Evolutionary conservation across 2,113 vertebrate species (phyloP), one percentile per base, ranked within the genome.

Genomic region (Zeus faber): DNA sequence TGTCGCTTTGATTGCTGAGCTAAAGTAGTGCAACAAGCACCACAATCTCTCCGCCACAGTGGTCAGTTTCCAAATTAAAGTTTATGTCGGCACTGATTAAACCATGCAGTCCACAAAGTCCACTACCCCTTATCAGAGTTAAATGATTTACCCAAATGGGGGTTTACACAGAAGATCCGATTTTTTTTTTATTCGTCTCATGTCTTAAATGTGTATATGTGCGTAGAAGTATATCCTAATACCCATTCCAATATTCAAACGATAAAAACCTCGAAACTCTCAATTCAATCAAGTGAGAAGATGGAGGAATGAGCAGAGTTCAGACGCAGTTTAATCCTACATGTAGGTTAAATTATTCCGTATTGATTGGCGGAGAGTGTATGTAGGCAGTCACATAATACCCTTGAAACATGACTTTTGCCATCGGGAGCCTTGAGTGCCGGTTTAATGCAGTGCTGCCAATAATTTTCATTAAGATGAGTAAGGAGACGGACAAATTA

Each of bases 391-490:
- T 54, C 48, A 54, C 26, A 23, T 17, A 25, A 11, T 9, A n/a
- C 24, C 31, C 27, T 33, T 6, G 3, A 62, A 68, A 59, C 63
- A 49, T 62, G 62, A 58, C 65, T 48, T n/a, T n/a, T 44, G 54
- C 63, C 81, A 71, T 78, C 72, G 66, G 62, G 53, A 57, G 70
- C 54, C 41, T 29, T 49, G 65, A 70, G 74, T 78, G 74, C 63
- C 63, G 61, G 63, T 49, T 77, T 77, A 76, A 80, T 74, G 82
- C 25, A 2, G 55, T 61, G 41, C 73, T 70, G 72, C 61, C 76
- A 67, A 67, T 75, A 77, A 59, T 53, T 46, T 75, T 80, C 76
- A 80, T 83, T 79, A 84, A 65, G 63, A 49, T 75, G 60, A 83
- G 67, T 69, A 74, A 73, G n/a, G n/a, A 5, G 1, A 44, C 11